Percentiles rank a stretch among this genome's conserved stretches.
These are phyloP conservation scores for Drosophila vallismaia DNA, from an alignment of 2,888 invertebrate species.

Conservation along the genomic window DNA sequence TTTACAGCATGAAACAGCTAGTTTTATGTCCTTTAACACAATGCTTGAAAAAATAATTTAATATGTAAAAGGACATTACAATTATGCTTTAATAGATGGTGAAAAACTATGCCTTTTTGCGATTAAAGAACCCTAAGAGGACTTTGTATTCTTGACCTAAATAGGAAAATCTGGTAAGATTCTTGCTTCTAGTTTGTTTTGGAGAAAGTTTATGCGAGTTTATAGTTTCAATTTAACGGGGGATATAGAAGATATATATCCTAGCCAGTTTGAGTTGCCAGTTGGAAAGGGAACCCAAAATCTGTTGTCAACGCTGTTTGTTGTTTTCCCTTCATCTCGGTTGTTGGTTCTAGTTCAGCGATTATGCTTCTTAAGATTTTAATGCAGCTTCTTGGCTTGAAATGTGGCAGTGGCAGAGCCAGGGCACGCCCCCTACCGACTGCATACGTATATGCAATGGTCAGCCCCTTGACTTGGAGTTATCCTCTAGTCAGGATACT, in stretches of 20 bases:
- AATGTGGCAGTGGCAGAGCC: neutral
- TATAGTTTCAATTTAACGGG: neutral
- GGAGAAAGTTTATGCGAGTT: neutral
- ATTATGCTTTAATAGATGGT: too few relatives aligned
- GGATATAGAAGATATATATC: neutral
- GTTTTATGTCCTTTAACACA: neutral
- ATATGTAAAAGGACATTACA: neutral
- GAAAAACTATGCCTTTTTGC: too few relatives aligned
- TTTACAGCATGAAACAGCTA: neutral
- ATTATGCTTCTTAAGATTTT: constrained; percentile 58
- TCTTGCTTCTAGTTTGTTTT: neutral
- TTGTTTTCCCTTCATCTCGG: constrained; percentile 20
- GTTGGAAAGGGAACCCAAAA: constrained; percentile 6
- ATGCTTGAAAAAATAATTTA: neutral
- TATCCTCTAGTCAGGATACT: constrained; percentile 13
- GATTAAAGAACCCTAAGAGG: too few relatives aligned
- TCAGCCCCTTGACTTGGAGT: constrained; percentile 10
- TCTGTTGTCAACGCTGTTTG: constrained; percentile 26
- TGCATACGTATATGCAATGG: constrained; percentile 25
- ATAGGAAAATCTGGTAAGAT: too few relatives aligned
- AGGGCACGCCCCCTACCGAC: constrained; percentile 16
- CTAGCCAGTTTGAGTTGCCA: neutral
- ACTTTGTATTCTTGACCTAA: too few relatives aligned
- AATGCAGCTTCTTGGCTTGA: constrained; percentile 39
- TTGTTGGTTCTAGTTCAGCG: constrained; percentile 59